phyloP scores from a whole-genome alignment of 2,113 vertebrate genomes.

The Peromyscus leucopus region DNA sequence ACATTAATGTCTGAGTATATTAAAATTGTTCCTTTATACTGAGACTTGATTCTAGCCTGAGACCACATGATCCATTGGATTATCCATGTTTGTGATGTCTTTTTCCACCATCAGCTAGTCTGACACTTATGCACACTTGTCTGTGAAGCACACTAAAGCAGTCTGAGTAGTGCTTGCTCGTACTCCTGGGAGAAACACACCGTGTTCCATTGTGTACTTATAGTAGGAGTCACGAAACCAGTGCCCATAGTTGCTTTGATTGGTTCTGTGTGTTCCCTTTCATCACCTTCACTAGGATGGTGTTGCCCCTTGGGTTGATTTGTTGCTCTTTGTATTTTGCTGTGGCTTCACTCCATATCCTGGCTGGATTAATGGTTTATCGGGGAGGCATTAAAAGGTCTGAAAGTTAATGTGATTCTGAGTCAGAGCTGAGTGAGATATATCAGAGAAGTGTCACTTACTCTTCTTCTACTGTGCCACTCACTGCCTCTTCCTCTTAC shows the following conservation, averaged over 20 bases:
- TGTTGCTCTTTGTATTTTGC: neutral
- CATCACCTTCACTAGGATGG: neutral
- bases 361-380: neutral
- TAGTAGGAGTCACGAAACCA: neutral
- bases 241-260: neutral
- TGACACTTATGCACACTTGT: neutral
- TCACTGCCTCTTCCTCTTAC: neutral
- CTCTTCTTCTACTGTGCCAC: fast-evolving
- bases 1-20: neutral
- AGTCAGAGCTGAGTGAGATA: neutral
- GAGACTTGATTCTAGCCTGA: neutral
- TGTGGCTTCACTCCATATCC: neutral
- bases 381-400: neutral
- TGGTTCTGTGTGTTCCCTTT: neutral
- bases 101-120: neutral
- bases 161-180: neutral
- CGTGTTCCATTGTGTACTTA: neutral
- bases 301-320: neutral
- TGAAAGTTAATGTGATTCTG: neutral
- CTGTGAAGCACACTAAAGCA: neutral
- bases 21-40: neutral
- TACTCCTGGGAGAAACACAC: neutral
- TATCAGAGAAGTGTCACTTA: neutral
- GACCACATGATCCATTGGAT: neutral
- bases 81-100: neutral